A percentile compares a stretch with the other conserved stretches of the same genome.
These are phyloP conservation scores for Anolis carolinensis DNA, from an alignment of 2,113 vertebrate genomes.

Conservation along the genomic window DNA sequence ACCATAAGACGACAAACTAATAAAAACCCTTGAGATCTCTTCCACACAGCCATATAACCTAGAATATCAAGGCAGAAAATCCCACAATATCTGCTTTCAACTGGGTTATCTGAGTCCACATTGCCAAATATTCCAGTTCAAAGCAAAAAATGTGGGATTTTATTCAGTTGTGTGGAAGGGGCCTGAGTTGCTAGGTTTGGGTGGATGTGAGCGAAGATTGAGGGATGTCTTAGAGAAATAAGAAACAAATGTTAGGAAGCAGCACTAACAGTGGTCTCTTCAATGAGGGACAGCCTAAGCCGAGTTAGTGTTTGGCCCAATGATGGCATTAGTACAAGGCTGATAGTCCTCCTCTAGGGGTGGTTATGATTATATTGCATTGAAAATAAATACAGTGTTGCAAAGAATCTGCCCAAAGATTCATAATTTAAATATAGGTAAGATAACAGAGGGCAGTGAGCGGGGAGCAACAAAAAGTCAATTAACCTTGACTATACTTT, in stretches of 20 bases:
- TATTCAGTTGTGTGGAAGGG: no score
- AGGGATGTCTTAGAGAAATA: neutral
- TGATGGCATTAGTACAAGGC: neutral
- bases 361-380: neutral
- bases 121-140: no score
- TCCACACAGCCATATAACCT: no score
- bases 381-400: neutral
- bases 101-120: no score
- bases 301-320: neutral
- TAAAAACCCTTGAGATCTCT: no score
- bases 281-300: neutral
- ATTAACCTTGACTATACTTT: neutral
- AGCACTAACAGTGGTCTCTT: neutral
- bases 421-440: neutral
- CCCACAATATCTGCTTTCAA: no score
- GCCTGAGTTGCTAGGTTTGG: neutral
- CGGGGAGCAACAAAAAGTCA: neutral
- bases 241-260: neutral
- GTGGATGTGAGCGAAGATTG: neutral
- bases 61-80: no score
- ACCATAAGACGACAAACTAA: neutral
- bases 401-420: neutral
- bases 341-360: neutral
- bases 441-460: neutral
- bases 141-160: no score